These are phyloP conservation scores for Scaptomyza montana DNA, from an alignment of 1,140 invertebrate genomes.

Conservation along the genomic window DNA sequence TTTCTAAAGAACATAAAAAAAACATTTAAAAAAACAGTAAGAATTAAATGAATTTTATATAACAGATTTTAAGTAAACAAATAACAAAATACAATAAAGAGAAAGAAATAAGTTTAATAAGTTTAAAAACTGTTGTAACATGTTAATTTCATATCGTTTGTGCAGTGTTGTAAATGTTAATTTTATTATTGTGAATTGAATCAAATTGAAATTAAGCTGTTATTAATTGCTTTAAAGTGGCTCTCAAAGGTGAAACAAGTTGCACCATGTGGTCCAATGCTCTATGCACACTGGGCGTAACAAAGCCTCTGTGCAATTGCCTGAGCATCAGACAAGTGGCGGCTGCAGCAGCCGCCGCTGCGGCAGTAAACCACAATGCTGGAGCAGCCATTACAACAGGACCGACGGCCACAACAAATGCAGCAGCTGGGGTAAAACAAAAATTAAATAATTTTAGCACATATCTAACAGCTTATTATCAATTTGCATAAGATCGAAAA, in stretches of 20 bases:
- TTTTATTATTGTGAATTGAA: conserved; percentile 23
- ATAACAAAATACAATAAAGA: not conserved
- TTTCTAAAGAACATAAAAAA: conserved; percentile 6
- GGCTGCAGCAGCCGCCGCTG: conserved; percentile 77
- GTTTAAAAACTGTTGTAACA: conserved; percentile 1
- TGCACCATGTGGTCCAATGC: conserved; percentile 83
- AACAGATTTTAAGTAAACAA: conserved; percentile 42
- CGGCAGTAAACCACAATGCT: conserved; percentile 58
- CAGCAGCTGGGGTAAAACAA: conserved; percentile 51
- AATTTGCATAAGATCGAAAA: conserved; percentile 19
- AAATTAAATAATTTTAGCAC: not conserved
- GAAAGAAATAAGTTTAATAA: not conserved
- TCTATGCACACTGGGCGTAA: conserved; percentile 83
- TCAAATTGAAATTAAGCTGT: conserved; percentile 3
- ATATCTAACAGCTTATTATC: conserved; percentile 7
- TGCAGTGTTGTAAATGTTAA: conserved; percentile 27
- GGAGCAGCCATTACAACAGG: conserved; percentile 72
- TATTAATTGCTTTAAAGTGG: conserved; percentile 66
- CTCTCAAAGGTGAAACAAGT: conserved; percentile 71
- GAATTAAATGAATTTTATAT: conserved; percentile 53
- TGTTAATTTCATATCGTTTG: conserved; percentile 16
- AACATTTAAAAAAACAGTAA: no score
- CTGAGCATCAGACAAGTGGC: conserved; percentile 83
- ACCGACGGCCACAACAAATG: conserved; percentile 56
- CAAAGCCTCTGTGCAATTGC: conserved; percentile 83